Evolutionary conservation across 2,113 vertebrate species (phyloP), one percentile per base, ranked within the genome.

Genomic region (Eurystomus gularis): DNA sequence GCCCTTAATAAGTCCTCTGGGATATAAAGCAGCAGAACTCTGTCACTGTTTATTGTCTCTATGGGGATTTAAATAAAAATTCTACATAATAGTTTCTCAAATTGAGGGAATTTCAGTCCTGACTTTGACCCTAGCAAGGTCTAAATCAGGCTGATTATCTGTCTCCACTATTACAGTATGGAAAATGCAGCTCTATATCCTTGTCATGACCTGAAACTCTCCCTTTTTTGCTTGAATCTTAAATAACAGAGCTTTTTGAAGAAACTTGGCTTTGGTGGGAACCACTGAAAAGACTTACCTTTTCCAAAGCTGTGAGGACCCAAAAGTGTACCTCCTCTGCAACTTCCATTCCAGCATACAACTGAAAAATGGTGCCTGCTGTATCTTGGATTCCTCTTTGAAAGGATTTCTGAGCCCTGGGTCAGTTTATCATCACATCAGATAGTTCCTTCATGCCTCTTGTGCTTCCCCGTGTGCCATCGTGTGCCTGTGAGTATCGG

Each of bases 21-120:
- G n/a, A 72, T 82, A 66, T 42, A 88, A 95, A 81, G 33, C 33
- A 89, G 23, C 51, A 89, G 80, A 94, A 51, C 61, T 91, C 79
- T 66, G n/a, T 37, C 69, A 46, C 29, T 95, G 10, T 94, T 90
- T 85, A 61, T 91, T 94, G 11, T 85, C n/a, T 84, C n/a, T 65
- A 3, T 0, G 5, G 40, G 52, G 4, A 4, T 26, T 89, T 79
- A 76, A 89, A 72, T 89, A 82, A 79, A 91, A 94, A 29, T 61
- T 49, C n/a, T 93, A 9, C 7, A 2, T 65, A 85, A n/a, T 20
- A 65, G 13, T 66, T 11, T 31, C 52, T 72, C 49, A 33, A 14
- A 87, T 64, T 69, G 24, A 31, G 40, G 42, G 65, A 37, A 68
- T 87, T 91, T 69, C 28, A 64, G 31, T 78, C 75, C 73, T 82